A percentile compares a stretch with the other conserved stretches of the same genome.
Conservation (phyloP, 2,797 vertebrate genomes). For the Apogon talboti region DNA sequence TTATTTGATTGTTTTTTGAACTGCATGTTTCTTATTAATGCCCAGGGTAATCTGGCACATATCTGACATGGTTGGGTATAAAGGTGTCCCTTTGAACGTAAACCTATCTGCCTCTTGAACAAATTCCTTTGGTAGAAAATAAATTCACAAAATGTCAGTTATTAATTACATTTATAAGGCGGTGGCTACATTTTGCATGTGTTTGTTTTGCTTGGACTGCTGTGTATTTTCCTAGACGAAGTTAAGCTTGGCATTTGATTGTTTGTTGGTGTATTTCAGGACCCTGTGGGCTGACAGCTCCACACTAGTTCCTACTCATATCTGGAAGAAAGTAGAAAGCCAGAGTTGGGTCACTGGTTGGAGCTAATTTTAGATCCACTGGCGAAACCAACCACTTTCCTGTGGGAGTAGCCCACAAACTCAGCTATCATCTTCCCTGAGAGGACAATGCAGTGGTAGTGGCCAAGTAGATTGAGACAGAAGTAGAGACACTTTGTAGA, state of each 20-base stretch:
- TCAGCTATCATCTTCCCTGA: conserved; percentile 34
- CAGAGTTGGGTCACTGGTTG: conserved; percentile 69
- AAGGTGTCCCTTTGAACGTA: conserved; percentile 1
- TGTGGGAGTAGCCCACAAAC: conserved; percentile 38
- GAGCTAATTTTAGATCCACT: conserved; percentile 70
- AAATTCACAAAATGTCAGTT: conserved; percentile 21
- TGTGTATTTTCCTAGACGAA: conserved; percentile 19
- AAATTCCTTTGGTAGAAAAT: conserved; percentile 15
- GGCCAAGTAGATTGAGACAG: conserved; percentile 14
- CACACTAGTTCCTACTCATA: conserved; percentile 68
- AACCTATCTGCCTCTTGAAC: neutral
- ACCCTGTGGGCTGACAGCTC: conserved; percentile 67
- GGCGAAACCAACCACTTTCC: conserved; percentile 52
- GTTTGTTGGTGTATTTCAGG: conserved; percentile 62
- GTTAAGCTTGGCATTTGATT: conserved; percentile 36
- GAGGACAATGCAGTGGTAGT: conserved; percentile 14
- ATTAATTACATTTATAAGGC: neutral
- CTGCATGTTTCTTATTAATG: too few species aligned
- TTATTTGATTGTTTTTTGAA: too few species aligned
- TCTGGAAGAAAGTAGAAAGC: conserved; percentile 61
- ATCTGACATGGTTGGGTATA: conserved; percentile 15
- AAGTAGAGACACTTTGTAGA: neutral
- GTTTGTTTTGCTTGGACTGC: neutral
- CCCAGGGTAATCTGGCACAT: too few species aligned
- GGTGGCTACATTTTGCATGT: neutral